phyloP scores from a whole-genome alignment of 2,113 vertebrate species.

The Pogona vitticeps region DNA sequence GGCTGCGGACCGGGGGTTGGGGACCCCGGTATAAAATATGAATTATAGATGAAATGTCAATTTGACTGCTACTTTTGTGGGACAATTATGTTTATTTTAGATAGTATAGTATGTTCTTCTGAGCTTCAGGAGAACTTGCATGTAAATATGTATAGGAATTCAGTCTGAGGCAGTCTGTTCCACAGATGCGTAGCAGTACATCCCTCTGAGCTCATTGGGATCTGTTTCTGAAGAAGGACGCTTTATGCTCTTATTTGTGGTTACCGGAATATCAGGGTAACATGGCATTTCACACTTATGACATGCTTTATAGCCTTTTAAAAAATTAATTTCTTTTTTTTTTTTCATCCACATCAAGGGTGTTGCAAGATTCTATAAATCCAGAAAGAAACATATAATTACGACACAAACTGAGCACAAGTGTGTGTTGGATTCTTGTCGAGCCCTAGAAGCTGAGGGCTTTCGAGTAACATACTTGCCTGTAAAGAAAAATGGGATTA shows the following conservation, averaged over 20 bases:
- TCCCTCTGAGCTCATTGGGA: not conserved
- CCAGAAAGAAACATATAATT: conserved; percentile 91
- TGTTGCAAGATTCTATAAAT: conserved; percentile 92
- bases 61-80: not conserved
- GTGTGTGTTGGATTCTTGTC: conserved; percentile 95
- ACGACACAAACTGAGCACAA: conserved; percentile 97
- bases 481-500: conserved; percentile 86
- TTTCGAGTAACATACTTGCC: conserved; percentile 93
- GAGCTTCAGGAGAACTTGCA: not conserved
- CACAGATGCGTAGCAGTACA: not conserved
- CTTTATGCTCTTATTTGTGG: not conserved
- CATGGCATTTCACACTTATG: not conserved
- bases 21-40: too few species aligned
- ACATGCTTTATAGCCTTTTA: not conserved
- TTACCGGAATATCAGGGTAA: not conserved
- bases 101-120: not conserved
- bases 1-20: too few species aligned
- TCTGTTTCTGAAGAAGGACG: not conserved
- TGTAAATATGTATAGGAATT: not conserved
- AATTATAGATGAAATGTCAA: not conserved
- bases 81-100: not conserved
- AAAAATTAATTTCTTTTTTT: not conserved
- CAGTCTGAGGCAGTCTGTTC: not conserved
- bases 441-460: conserved; percentile 91
- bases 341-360: conserved; percentile 76